phyloP scores from a whole-genome alignment of 1,140 invertebrate genomes.

The Neodiprion fabricii region DNA sequence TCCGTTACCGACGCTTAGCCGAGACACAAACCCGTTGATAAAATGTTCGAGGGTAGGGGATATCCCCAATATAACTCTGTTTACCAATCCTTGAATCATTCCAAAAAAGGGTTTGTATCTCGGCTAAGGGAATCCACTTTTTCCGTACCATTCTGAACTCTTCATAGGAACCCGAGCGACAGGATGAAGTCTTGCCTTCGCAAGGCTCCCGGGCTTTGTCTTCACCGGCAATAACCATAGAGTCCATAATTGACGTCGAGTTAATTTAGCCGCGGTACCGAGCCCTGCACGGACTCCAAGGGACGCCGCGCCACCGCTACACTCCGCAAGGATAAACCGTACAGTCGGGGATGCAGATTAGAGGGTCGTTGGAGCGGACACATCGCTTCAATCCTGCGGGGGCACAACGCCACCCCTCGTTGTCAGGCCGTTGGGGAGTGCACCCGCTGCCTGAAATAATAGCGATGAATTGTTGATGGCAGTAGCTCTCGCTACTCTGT shows the following conservation, averaged over 20 bases:
- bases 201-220: neutral
- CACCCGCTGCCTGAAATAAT: conserved; percentile 37
- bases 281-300: neutral
- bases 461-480: conserved; percentile 49
- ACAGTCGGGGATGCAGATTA: conserved; percentile 45
- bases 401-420: neutral
- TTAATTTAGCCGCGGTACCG: conserved; percentile 1
- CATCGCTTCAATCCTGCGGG: too few relatives aligned
- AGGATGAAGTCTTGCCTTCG: too few relatives aligned
- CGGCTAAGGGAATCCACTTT: too few relatives aligned
- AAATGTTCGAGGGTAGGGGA: too few relatives aligned
- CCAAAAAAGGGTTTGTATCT: too few relatives aligned
- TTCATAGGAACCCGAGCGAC: too few relatives aligned
- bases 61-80: too few relatives aligned
- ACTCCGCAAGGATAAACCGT: conserved; percentile 25
- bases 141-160: too few relatives aligned
- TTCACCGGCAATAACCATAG: neutral
- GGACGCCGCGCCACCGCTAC: neutral
- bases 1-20: too few relatives aligned
- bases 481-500: conserved; percentile 37
- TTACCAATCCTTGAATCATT: too few relatives aligned
- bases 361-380: conserved; percentile 20
- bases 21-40: too few relatives aligned
- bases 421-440: neutral
- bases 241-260: conserved; percentile 1